These are phyloP conservation scores for Thymelicus acteon DNA, from an alignment of 2,888 invertebrate genomes.

Conservation along the genomic window DNA sequence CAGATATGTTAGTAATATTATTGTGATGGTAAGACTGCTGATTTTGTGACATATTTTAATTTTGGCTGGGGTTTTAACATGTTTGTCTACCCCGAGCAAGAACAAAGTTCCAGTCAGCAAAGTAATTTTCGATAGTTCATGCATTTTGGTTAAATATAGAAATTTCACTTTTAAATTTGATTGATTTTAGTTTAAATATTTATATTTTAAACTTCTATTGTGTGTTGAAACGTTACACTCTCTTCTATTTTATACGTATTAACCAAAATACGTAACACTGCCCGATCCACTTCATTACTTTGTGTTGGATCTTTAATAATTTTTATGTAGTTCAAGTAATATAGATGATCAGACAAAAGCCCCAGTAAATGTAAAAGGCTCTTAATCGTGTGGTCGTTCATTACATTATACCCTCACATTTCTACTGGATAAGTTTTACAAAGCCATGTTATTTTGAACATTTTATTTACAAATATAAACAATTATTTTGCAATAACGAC, in stretches of 20 bases:
- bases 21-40: neutral
- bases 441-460: neutral
- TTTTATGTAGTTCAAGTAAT: conserved; percentile 13
- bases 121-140: conserved; percentile 3
- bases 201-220: no score
- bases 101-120: conserved; percentile 8
- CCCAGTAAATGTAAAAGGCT: conserved; percentile 21
- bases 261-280: neutral
- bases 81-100: conserved; percentile 22
- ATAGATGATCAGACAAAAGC: conserved; percentile 26
- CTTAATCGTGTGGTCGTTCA: conserved; percentile 23
- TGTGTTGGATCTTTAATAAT: conserved; percentile 26
- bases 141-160: conserved; percentile 13
- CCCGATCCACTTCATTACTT: conserved; percentile 24
- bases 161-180: no score
- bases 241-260: no score
- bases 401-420: conserved; percentile 8
- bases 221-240: no score
- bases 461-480: no score
- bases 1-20: neutral
- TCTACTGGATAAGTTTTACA: neutral
- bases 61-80: neutral
- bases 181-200: no score
- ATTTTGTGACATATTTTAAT: conserved; percentile 13
- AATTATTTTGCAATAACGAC: no score